Percentiles rank a stretch among this genome's conserved stretches.
Conservation (phyloP, 2,888 invertebrate genomes). For the Slavum lentiscoides region DNA sequence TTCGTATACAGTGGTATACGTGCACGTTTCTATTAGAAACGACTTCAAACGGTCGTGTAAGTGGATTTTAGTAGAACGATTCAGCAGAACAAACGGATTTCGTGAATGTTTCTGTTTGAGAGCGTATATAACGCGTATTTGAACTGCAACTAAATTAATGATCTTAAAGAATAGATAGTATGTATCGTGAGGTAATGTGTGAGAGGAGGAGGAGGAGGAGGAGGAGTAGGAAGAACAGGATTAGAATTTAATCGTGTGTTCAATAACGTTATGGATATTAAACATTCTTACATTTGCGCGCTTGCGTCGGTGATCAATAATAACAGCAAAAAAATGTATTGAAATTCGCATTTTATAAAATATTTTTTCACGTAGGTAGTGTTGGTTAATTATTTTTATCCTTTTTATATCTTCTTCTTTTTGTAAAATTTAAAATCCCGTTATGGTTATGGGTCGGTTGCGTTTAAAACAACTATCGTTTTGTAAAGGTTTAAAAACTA, state of each 20-base stretch:
- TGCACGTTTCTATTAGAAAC: neutral
- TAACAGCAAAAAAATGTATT: neutral
- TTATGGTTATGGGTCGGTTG: too few relatives aligned
- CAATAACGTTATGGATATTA: neutral
- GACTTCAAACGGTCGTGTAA: constrained; percentile 7
- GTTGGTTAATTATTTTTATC: too few relatives aligned
- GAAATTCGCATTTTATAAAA: too few relatives aligned
- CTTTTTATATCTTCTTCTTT: too few relatives aligned
- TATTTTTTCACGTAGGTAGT: too few relatives aligned
- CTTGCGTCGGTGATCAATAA: neutral
- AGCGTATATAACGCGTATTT: neutral
- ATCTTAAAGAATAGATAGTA: constrained; percentile 7
- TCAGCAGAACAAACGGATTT: constrained; percentile 1
- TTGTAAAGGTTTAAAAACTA: too few relatives aligned
- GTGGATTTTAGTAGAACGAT: neutral
- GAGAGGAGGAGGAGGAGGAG: too few relatives aligned
- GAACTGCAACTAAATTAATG: constrained; percentile 16
- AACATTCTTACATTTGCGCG: neutral
- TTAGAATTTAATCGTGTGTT: neutral
- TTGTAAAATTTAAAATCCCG: too few relatives aligned
- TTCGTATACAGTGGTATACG: neutral
- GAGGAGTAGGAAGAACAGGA: neutral
- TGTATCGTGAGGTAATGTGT: too few relatives aligned
- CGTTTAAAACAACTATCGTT: too few relatives aligned
- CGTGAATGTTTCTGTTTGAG: too few relatives aligned